Base-by-base conservation (phyloP, 2,888 invertebrate species). In the Hypolimnas misippus region DNA sequence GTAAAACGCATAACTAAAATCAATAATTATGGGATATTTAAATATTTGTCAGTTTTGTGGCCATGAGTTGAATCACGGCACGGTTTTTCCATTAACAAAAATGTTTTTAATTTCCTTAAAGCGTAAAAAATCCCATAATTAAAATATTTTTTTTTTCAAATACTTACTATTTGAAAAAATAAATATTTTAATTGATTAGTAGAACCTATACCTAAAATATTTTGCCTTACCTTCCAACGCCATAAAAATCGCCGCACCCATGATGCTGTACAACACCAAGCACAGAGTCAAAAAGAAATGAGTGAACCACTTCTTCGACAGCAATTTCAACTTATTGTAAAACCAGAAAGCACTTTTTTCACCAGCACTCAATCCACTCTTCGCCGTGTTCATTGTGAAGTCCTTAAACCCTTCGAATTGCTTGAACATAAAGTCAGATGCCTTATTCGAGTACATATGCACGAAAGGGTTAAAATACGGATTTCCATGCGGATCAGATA, bases 261-360 rank as follows among this genome's bases (percentile, higher is more conserved):
- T 94, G 63, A 96, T 89, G 74, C 96, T 97, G 83, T 97, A 98
- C 57, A 95, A 83, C 58, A 95, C 87, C 65, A 98, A 93, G 72
- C 97, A 94, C 72, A 96, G 80, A 73, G 96, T 94, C 75, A 98
- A 93, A 83, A 97, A 97, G 66, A 97, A 94, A 86, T 98, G 97
- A 40, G 97, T 97, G 80, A 98, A 97, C 97, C 97, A 97, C 77
- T 94, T 94, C 76, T 94, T 95, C 1, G 97, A 97, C 90, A 95
- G 94, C 59, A 94, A 89, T 76, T 95, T 94, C 67, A 97, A 92
- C 89, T 95, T 96, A 69, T 95, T 95, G 79, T 96, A 96, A 66
- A 96, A 86, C 94, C 96, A 96, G 73, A 95, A 96, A 0, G 96
- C 96, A 64, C 94, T 93, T 81, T 96, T 97, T 84, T 97, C 97